A percentile compares a stretch with the other conserved stretches of the same genome.
These are phyloP conservation scores for Myotis findleyi DNA, from an alignment of 2,797 vertebrate species.

Conservation along the genomic window DNA sequence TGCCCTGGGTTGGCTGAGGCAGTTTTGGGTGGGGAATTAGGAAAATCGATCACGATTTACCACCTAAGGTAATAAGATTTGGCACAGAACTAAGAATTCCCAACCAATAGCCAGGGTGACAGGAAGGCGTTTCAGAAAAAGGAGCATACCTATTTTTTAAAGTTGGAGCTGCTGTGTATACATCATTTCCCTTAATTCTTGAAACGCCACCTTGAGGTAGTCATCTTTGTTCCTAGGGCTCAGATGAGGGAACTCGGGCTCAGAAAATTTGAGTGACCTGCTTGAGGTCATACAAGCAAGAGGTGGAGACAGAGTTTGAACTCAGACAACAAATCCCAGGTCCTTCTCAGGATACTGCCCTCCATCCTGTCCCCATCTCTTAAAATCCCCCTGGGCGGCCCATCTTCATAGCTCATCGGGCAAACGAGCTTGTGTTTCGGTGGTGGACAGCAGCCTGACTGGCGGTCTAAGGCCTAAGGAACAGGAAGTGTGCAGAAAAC, in stretches of 20 bases:
- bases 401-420: neutral
- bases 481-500: neutral
- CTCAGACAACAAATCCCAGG: neutral
- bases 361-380: neutral
- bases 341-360: neutral
- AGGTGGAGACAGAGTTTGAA: neutral
- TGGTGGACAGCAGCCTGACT: neutral
- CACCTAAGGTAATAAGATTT: neutral
- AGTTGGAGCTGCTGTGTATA: neutral
- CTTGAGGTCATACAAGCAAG: neutral
- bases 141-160: neutral
- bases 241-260: neutral
- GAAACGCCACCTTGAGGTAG: neutral
- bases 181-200: conserved; percentile 1
- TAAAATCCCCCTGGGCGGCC: neutral
- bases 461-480: neutral
- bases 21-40: neutral
- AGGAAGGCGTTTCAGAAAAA: conserved; percentile 22
- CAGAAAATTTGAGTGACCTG: neutral
- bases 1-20: neutral
- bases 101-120: neutral
- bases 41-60: neutral
- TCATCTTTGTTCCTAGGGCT: conserved; percentile 22
- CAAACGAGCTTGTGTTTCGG: neutral
- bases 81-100: neutral